These are phyloP conservation scores for Electrona antarctica DNA, from an alignment of 2,113 vertebrate species.

Conservation along the genomic window DNA sequence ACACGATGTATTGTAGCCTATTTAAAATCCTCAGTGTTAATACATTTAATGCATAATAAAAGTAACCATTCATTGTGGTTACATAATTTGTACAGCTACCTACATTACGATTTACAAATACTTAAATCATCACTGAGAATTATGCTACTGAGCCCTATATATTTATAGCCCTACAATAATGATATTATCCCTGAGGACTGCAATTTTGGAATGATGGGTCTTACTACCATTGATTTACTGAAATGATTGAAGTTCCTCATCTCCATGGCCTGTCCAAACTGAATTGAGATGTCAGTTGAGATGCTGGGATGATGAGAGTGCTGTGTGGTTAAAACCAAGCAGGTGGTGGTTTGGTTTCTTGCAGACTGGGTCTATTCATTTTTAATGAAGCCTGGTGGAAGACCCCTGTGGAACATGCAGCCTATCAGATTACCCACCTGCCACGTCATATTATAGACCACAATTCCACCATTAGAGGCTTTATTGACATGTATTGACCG, in stretches of 20 bases:
- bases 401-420: constrained; percentile 17
- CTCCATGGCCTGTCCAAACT: constrained; percentile 1
- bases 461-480: too few relatives aligned
- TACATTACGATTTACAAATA: too few relatives aligned
- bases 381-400: constrained; percentile 46
- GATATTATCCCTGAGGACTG: too few relatives aligned
- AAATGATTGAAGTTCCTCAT: constrained; percentile 19
- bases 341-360: constrained; percentile 13
- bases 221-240: constrained; percentile 20
- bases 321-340: constrained; percentile 19
- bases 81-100: too few relatives aligned
- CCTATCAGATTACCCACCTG: neutral
- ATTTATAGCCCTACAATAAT: too few relatives aligned
- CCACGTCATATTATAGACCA: neutral
- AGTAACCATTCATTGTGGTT: neutral
- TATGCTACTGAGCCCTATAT: too few relatives aligned
- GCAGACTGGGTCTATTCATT: constrained; percentile 50
- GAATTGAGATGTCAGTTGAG: neutral
- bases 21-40: too few relatives aligned
- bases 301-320: constrained; percentile 18
- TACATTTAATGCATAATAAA: neutral
- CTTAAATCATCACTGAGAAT: too few relatives aligned
- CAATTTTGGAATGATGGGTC: too few relatives aligned
- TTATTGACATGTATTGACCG: too few relatives aligned
- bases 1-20: too few relatives aligned